Evolutionary conservation across 2,888 invertebrate genomes (phyloP).

Genomic region (Philonicus albiceps): DNA sequence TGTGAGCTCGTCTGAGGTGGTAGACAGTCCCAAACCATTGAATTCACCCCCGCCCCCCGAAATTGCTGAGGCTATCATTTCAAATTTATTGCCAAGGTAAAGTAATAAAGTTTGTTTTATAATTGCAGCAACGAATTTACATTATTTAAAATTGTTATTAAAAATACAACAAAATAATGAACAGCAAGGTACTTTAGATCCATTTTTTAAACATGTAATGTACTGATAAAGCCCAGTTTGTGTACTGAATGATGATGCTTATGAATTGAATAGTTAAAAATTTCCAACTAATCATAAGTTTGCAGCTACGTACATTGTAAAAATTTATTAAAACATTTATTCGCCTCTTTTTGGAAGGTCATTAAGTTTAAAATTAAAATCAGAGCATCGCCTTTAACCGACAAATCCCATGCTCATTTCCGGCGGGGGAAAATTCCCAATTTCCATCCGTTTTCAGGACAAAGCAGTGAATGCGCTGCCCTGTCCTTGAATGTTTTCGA

Average conservation of each 20-base stretch:
- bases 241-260: too few relatives aligned
- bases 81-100: conserved; percentile 77
- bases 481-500: background rate
- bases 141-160: background rate
- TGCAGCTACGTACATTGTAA: too few relatives aligned
- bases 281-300: too few relatives aligned
- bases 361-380: background rate
- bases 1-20: conserved; percentile 58
- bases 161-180: too few relatives aligned
- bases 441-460: background rate
- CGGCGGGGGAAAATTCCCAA: background rate
- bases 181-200: too few relatives aligned
- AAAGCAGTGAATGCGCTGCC: background rate
- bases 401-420: background rate
- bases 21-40: conserved; percentile 42
- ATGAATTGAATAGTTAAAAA: background rate
- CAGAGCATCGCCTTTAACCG: background rate
- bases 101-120: background rate
- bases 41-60: conserved; percentile 74
- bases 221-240: too few relatives aligned
- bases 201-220: too few relatives aligned
- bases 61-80: conserved; percentile 79
- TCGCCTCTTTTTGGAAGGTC: too few relatives aligned
- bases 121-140: conserved; percentile 53
- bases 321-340: too few relatives aligned